phyloP scores from a whole-genome alignment of 2,113 vertebrate genomes.

The Butorides virescens region DNA sequence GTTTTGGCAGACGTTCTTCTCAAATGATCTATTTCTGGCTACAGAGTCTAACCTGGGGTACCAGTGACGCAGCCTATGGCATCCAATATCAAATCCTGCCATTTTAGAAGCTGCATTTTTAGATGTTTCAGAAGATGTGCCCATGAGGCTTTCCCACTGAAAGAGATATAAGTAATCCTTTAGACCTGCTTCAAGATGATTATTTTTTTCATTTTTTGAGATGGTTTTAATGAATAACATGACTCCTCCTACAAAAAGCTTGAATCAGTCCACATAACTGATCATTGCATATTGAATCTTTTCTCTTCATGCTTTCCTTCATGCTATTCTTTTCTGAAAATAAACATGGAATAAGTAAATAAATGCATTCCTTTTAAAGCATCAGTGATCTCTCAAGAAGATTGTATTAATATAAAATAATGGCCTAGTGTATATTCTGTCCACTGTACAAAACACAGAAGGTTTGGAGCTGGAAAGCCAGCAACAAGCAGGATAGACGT shows the following conservation, averaged over 20 bases:
- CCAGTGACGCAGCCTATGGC: background rate
- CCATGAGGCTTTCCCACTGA: background rate
- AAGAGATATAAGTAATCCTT: background rate
- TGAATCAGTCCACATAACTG: background rate
- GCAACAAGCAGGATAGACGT: background rate
- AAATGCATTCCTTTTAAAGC: background rate
- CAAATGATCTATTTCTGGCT: background rate
- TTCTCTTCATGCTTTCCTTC: background rate
- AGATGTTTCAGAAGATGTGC: background rate
- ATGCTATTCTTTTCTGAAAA: background rate
- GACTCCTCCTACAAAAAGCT: background rate
- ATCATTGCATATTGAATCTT: background rate
- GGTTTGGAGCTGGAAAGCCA: background rate
- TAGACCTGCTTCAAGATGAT: background rate
- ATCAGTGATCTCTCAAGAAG: background rate
- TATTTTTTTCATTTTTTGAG: background rate
- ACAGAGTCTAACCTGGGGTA: background rate
- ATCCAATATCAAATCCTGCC: background rate
- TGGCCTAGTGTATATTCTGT: background rate
- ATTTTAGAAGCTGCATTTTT: background rate
- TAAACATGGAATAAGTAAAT: background rate
- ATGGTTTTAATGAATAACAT: background rate
- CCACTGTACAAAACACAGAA: background rate
- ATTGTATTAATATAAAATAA: background rate
- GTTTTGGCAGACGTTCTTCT: background rate